Evolutionary conservation across 2,113 vertebrate genomes (phyloP), one percentile per base, ranked within the genome.

Genomic region (Varanus salvator): DNA sequence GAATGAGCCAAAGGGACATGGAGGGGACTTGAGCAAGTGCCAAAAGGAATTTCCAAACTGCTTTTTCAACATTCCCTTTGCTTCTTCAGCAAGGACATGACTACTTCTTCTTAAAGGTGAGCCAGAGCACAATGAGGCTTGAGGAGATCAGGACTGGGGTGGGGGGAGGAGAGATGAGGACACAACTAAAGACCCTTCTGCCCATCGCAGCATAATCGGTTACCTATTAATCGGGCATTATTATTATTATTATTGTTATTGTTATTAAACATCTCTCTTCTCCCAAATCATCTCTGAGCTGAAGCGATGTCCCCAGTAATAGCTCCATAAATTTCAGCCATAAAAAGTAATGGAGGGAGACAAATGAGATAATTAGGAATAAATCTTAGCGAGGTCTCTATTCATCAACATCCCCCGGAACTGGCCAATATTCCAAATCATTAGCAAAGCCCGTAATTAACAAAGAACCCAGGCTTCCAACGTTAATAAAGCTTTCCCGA

Each of bases 331-430:
- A 99, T 99, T 98, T 98, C 97, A 97, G 98, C 98, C 98, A 98
- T 99, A 99, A 99, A 99, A 99, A 98, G 98, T 99, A 99, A 99
- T 99, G 98, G 98, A 98, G 98, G 98, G 98, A 99, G 98, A 99
- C 98, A 99, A 99, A 99, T 99, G 98, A 98, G 98, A 98, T 99
- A 99, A 99, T 99, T 99, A 99, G 98, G 98, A 98, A 99, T 99
- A 99, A 99, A 99, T 99, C 98, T 99, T 98, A 96, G 97, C 97
- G 97, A 98, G 98, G 98, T 98, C 97, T 97, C 98, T 98, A 98
- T 98, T 98, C 98, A 98, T 99, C 98, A 98, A 98, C 97, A 97
- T 98, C 98, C 97, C 94, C 98, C 97, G 98, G 98, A 98, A 98
- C 97, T 95, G 98, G 98, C 98, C 97, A 98, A 99, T 99, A 99